Conservation (phyloP, 2,797 vertebrate species). For the Gallirallus australis region DNA sequence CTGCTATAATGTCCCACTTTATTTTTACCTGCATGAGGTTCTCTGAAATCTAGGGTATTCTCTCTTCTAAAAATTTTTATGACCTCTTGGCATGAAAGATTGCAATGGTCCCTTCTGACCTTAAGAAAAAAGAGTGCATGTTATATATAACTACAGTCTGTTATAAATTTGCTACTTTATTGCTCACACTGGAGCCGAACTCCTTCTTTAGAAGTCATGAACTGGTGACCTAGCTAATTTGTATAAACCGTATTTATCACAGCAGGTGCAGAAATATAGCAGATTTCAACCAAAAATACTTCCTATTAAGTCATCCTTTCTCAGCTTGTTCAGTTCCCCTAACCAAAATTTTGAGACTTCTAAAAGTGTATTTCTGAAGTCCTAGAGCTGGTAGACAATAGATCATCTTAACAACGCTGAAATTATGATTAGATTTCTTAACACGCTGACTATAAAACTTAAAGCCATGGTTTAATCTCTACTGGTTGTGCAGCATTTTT, state of each 20-base stretch:
- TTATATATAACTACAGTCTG: conserved; percentile 58
- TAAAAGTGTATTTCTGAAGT: neutral
- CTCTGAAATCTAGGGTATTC: conserved; percentile 42
- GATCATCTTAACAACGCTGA: neutral
- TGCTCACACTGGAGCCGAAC: conserved; percentile 36
- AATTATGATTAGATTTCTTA: conserved; percentile 15
- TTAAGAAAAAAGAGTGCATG: conserved; percentile 13
- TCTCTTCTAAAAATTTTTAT: conserved; percentile 35
- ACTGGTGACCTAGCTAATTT: conserved; percentile 60
- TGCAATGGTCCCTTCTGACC: conserved; percentile 29
- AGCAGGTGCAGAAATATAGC: conserved; percentile 49
- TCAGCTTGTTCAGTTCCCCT: neutral
- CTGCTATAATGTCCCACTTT: conserved; percentile 21
- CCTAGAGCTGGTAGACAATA: neutral
- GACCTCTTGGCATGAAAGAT: conserved; percentile 43
- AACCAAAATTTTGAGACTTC: neutral
- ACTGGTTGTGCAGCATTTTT: neutral
- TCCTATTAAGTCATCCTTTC: conserved; percentile 26
- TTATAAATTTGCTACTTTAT: conserved; percentile 42
- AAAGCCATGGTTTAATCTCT: neutral
- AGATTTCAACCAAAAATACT: conserved; percentile 53
- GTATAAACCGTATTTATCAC: conserved; percentile 59
- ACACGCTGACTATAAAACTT: neutral
- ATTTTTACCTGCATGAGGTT: conserved; percentile 14
- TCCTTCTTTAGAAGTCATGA: conserved; percentile 31